Percentiles rank a stretch among this genome's conserved stretches.
Evolutionary conservation across 2,113 vertebrate genomes (phyloP).

Genomic region (Strix uralensis): DNA sequence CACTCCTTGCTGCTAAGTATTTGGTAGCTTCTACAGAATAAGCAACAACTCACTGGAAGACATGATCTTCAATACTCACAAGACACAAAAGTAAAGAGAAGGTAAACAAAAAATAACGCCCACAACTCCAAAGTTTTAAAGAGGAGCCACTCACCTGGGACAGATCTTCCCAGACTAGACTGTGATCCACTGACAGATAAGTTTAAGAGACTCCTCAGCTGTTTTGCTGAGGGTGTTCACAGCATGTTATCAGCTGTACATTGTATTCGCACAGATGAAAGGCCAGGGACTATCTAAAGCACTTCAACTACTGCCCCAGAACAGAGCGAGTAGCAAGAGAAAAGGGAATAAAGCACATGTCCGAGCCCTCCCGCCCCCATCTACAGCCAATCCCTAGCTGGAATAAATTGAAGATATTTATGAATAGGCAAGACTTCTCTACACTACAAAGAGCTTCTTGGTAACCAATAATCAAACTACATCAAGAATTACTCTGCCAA

Average conservation of each 20-base stretch:
- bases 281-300: neutral
- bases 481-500: neutral
- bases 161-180: neutral
- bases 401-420: neutral
- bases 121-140: neutral
- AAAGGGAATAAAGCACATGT: neutral
- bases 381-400: neutral
- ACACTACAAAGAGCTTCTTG: neutral
- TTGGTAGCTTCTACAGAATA: neutral
- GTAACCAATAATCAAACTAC: neutral
- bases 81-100: neutral
- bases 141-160: neutral
- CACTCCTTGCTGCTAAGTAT: neutral
- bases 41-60: neutral
- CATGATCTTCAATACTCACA: neutral
- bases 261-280: neutral
- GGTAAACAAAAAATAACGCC: neutral
- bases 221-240: neutral
- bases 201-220: neutral
- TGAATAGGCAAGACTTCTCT: fast-evolving
- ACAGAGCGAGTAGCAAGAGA: fast-evolving
- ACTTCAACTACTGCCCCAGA: neutral
- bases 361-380: neutral
- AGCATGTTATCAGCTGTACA: fast-evolving
- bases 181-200: neutral